Base-by-base conservation (phyloP, 1,140 invertebrate species). In the Drosophila persimilis region DNA sequence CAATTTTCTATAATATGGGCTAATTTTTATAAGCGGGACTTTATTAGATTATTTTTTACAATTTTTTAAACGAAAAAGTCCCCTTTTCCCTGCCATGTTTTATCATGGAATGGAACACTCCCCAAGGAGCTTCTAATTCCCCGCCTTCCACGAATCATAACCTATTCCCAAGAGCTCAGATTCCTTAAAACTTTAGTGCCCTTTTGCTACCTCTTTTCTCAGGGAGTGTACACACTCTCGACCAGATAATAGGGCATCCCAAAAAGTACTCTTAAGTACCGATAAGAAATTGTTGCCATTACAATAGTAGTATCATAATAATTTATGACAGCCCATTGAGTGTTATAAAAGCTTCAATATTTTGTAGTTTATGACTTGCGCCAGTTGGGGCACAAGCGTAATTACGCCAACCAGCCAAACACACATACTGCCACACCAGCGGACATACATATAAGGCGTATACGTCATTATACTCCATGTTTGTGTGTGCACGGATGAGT, bases 341-440 rank as follows among this genome's bases (percentile, higher is more conserved):
- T 86, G 79, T 72, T 89, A 90, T 90, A 90, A 90, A 90, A 90
- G 71, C 88, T 88, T 90, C 88, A 90, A 90, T 90, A 90, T 90
- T 90, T 80, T 77, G 77, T 90, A 90, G 88, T 90, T 90, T 90
- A 90, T 90, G 83, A 80, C 84, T 79, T 89, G 74, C 78, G 74
- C 83, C 83, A 77, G 78, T 85, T 81, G 83, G 73, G 35, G 83
- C 75, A 72, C 83, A 76, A 80, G 83, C 71, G 81, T 88, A 86
- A 86, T 86, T 86, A 86, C 81, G 63, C 67, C 67, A 39, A 39
- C 5, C 24, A 26, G 4, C 47, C 54, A 52, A 22, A 63, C 45
- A 63, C 51, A 59, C 43, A 53, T 22, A 48, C 60, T 45, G 60
- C 7, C 39, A 66, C 39, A 45, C 39, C 41, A 4, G 35, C 35